phyloP scores from a whole-genome alignment of 2,113 vertebrate genomes.

The Oreocharis arfaki region DNA sequence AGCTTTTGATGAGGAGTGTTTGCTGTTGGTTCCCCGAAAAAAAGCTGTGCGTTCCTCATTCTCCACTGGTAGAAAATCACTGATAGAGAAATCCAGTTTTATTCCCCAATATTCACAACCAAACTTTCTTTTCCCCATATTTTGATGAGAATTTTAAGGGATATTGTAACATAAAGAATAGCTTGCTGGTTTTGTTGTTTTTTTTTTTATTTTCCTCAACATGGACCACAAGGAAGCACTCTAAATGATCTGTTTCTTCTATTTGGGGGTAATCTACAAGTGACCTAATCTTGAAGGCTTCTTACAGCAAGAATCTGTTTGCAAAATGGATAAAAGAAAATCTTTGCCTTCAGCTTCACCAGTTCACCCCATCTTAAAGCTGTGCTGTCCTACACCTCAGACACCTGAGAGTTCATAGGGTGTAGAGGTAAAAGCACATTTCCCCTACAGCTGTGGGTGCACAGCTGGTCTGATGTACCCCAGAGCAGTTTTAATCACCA shows the following conservation, averaged over 20 bases:
- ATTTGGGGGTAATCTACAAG: neutral
- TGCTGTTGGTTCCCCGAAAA: neutral
- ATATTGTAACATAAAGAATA: neutral
- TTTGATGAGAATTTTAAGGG: neutral
- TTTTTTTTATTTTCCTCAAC: no score
- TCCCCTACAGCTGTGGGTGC: neutral
- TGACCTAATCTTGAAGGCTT: neutral
- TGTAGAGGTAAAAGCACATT: neutral
- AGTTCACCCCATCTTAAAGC: neutral
- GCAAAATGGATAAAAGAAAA: neutral
- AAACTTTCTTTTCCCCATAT: rapidly evolving
- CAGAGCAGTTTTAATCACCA: neutral
- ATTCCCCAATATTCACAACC: neutral
- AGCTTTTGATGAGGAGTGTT: neutral
- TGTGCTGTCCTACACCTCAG: neutral
- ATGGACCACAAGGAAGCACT: neutral
- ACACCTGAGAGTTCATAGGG: neutral
- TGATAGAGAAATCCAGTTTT: neutral
- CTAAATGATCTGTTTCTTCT: neutral
- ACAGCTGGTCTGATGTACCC: neutral
- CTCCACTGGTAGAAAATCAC: neutral
- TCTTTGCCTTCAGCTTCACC: neutral
- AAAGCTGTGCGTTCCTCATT: neutral
- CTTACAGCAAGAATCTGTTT: neutral
- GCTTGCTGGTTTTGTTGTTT: neutral